phyloP scores from a whole-genome alignment of 2,113 vertebrate species.

The Myrmecophaga tridactyla region DNA sequence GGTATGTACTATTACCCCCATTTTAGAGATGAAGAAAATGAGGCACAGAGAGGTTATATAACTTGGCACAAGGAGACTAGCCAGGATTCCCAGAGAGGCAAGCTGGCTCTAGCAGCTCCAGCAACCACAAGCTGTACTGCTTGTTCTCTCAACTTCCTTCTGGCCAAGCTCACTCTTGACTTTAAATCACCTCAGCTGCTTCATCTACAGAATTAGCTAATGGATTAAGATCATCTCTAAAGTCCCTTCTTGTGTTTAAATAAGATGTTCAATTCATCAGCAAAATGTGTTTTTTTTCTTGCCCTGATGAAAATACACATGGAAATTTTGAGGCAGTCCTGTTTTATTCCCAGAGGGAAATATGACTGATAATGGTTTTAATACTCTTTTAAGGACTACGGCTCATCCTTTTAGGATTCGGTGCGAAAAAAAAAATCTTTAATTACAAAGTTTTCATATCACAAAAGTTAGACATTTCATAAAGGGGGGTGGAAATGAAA shows the following conservation, averaged over 20 bases:
- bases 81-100: neutral
- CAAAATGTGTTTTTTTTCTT: neutral
- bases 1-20: neutral
- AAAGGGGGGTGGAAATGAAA: neutral
- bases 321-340: neutral
- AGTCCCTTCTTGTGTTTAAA: neutral
- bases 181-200: neutral
- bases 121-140: neutral
- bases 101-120: no score
- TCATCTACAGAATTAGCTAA: neutral
- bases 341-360: neutral
- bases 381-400: neutral
- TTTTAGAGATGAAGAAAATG: constrained; percentile 3
- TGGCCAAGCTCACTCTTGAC: neutral
- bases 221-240: neutral
- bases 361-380: neutral
- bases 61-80: neutral
- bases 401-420: neutral
- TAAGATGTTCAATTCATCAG: neutral
- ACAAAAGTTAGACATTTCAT: neutral
- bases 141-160: neutral
- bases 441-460: neutral
- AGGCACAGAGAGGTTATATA: neutral
- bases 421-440: neutral
- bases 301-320: neutral